Base-by-base conservation (phyloP, 2,888 invertebrate genomes). In the Eutolmus rufibarbis region DNA sequence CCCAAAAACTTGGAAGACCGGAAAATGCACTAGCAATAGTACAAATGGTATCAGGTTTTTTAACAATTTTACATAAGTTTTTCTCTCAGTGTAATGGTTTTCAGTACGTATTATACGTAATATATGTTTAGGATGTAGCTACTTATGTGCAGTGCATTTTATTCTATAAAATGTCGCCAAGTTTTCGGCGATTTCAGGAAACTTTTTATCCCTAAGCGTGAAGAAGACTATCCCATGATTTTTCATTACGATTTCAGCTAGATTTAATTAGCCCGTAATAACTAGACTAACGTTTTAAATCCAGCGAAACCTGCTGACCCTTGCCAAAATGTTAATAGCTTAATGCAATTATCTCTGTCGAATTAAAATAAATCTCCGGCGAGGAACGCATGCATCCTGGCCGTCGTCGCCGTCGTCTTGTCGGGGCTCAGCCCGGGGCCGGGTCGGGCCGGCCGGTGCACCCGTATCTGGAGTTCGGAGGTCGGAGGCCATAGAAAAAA, bases 261-360 rank as follows among this genome's bases (percentile, higher is more conserved):
- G 66, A 66, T 66, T 66, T 66, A 28, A 66, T 66, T 66, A 66
- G 66, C 66, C 66, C 19, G 28, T 66, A 66, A 66, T 66, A 66
- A 66, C 66, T 19, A 4, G 66, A 28, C 66, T 66, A 19, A 28
- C 66, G 28, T 28, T 28, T 66, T 66, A 66, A 66, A 66, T 9
- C 66, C 66, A 66, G 28, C 12, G 28, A 66, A 76, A 76, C 31
- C 43, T 81, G 81, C 31, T 56, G 46, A 34, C 16, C 81, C 31
- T 7, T 43, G 81, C 81, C 81, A 81, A 56, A 56, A 56, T 28
- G 81, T 46, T 81, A 46, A 81, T 81, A 81, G 56, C 81, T 34
- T 23, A 56, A 51, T 81, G 81, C 56, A 81, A 81, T 81, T 81
- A 81, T 81, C 56, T 51, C 28, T 23, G 51, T 23, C 12, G 81